Percentiles rank a stretch among this genome's conserved stretches.
Conservation (phyloP, 2,888 invertebrate species). For the Chloroclysta siterata region DNA sequence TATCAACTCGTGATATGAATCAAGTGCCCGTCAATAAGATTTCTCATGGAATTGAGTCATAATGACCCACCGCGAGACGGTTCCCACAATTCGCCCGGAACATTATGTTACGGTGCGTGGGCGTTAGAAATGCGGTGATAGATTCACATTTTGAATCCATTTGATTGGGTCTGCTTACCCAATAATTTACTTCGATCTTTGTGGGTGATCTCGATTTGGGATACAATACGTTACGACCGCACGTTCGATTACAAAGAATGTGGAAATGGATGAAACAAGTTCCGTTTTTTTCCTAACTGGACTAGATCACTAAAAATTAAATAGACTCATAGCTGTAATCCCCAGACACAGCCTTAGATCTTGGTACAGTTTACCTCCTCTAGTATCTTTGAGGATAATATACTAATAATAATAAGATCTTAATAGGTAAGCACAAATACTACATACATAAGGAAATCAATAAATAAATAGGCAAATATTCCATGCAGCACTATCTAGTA, state of each 20-base stretch:
- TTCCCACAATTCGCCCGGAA: slow-evolving; percentile 36
- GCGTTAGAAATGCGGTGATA: slow-evolving; percentile 29
- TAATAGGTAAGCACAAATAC: no score
- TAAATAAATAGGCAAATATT: no score
- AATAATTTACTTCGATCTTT: slow-evolving; percentile 32
- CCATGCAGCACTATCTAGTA: no score
- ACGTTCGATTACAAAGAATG: slow-evolving; percentile 15
- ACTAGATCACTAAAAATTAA: not conserved
- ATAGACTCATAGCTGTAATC: no score
- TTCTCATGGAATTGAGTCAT: slow-evolving; percentile 42
- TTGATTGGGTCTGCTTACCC: slow-evolving; percentile 33
- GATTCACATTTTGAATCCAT: slow-evolving; percentile 30
- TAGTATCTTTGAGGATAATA: no score
- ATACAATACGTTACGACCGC: slow-evolving; percentile 19
- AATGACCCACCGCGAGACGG: slow-evolving; percentile 34
- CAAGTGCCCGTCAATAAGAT: slow-evolving; percentile 29
- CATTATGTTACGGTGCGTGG: slow-evolving; percentile 35
- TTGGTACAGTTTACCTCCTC: no score
- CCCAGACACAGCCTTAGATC: no score
- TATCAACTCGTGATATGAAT: slow-evolving; percentile 23
- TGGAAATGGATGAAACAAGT: not conserved
- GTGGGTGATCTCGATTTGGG: slow-evolving; percentile 32
- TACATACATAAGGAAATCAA: no score
- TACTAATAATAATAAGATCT: no score
- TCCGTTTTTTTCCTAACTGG: no score